These are phyloP conservation scores for Saimiri boliviensis DNA, from an alignment of 2,113 vertebrate genomes.

Conservation along the genomic window DNA sequence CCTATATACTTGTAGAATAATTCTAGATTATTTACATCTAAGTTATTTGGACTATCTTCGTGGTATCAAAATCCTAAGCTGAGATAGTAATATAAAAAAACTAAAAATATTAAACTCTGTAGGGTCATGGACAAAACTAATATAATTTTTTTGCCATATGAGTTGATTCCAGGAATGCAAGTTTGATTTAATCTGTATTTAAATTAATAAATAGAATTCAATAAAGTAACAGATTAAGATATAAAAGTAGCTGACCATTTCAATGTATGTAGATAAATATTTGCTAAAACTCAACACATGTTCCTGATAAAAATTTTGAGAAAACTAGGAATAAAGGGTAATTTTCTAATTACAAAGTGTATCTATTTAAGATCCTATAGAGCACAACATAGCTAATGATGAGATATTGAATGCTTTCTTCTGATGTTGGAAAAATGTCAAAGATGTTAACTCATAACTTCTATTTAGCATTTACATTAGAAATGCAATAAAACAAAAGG, in stretches of 20 bases:
- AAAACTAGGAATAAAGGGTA: background rate
- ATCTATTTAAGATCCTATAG: background rate
- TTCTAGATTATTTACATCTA: background rate
- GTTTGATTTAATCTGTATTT: background rate
- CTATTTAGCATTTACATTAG: background rate
- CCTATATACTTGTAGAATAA: background rate
- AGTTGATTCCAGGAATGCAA: background rate
- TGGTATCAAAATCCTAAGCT: background rate
- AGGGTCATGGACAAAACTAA: background rate
- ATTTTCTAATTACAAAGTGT: background rate
- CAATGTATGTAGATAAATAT: background rate
- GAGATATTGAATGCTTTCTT: background rate
- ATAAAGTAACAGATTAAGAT: background rate
- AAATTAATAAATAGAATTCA: background rate
- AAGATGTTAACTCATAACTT: background rate
- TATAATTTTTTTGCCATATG: background rate
- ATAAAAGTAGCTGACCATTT: background rate
- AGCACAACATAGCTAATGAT: background rate
- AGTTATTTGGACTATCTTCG: background rate
- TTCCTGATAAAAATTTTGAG: background rate
- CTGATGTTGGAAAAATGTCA: background rate
- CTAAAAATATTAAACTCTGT: background rate
- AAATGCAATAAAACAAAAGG: background rate
- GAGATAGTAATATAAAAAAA: background rate
- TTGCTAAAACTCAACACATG: conserved; percentile 13